Conservation (phyloP, 2,113 vertebrate genomes). For the Poicephalus meyeri region DNA sequence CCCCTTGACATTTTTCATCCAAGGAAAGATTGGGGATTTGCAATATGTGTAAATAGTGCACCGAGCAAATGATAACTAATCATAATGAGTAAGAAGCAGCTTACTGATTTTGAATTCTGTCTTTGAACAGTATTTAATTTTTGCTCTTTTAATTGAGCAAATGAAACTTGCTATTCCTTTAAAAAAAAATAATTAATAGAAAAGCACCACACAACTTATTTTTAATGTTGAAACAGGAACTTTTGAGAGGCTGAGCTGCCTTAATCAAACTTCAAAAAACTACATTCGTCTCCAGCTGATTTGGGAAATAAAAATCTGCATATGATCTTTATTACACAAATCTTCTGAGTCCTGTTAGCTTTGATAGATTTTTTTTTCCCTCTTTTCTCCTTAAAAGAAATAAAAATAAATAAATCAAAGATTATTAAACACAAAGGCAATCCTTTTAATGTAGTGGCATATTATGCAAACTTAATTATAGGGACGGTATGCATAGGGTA, state of each 20-base stretch:
- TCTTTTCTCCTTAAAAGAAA: constrained; percentile 10
- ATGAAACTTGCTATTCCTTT: not conserved
- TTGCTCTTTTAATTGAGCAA: constrained; percentile 3
- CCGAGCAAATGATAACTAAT: not conserved
- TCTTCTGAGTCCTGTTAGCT: constrained; percentile 78
- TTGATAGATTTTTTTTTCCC: constrained; percentile 70
- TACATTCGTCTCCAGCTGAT: constrained; percentile 66
- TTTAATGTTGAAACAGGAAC: constrained; percentile 40
- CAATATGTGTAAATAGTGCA: not conserved
- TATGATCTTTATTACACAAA: constrained; percentile 75
- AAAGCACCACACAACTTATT: not conserved
- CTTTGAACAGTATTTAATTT: constrained; percentile 6
- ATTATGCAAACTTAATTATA: constrained; percentile 67
- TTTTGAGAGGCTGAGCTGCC: constrained; percentile 56
- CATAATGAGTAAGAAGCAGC: not conserved
- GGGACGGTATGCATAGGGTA: constrained; percentile 4
- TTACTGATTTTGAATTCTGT: not conserved
- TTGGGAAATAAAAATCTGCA: constrained; percentile 75
- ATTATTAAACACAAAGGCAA: constrained; percentile 62
- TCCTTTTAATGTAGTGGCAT: constrained; percentile 67
- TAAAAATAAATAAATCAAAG: constrained; percentile 49
- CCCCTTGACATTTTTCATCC: constrained; percentile 32
- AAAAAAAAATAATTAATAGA: not conserved
- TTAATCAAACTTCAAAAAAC: constrained; percentile 76
- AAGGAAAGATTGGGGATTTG: constrained; percentile 8